These are phyloP conservation scores for Ellobius talpinus DNA, from an alignment of 2,113 vertebrate genomes.

Conservation along the genomic window DNA sequence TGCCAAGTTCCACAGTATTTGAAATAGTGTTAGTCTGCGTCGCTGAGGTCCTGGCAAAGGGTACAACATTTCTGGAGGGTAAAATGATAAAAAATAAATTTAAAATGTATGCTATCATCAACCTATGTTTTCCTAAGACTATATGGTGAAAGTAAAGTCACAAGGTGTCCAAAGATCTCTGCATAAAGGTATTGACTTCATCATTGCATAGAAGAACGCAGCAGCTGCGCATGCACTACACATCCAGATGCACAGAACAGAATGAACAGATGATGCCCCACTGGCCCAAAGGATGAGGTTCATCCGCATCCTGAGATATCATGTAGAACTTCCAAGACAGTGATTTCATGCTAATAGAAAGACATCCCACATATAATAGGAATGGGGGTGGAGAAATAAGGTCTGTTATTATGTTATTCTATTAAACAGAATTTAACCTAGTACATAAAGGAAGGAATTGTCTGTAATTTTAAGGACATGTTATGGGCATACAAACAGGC, in stretches of 20 bases:
- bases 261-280: not conserved
- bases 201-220: not conserved
- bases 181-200: not conserved
- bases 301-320: not conserved
- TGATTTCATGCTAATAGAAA: not conserved
- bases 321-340: not conserved
- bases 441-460: not conserved
- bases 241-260: not conserved
- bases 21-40: not conserved
- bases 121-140: conserved; percentile 31
- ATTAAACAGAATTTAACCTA: not conserved
- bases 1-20: not conserved
- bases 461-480: not conserved
- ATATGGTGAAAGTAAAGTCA: not conserved
- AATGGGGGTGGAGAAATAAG: not conserved
- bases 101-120: not conserved
- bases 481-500: not conserved
- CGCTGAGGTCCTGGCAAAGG: not conserved
- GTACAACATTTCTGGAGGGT: not conserved
- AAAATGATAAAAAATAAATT: conserved; percentile 38
- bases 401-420: not conserved
- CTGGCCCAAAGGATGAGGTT: not conserved
- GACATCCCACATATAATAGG: not conserved
- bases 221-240: not conserved
- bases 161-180: not conserved